Percentiles rank a stretch among this genome's conserved stretches.
Conservation (phyloP, 1,140 invertebrate genomes). For the Armadillidium nasatum region DNA sequence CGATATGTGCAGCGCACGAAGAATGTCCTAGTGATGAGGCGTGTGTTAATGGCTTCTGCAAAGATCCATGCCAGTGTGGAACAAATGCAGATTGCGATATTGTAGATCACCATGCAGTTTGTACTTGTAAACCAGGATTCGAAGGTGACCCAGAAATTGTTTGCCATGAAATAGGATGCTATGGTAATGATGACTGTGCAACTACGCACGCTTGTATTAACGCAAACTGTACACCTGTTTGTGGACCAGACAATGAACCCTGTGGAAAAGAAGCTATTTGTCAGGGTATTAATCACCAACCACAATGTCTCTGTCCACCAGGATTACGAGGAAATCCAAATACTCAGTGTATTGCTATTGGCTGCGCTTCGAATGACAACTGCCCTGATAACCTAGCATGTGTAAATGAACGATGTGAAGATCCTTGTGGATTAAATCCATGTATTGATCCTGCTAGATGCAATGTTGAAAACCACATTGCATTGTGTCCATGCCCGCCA, state of each 20-base stretch:
- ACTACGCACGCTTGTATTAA: conserved; percentile 74
- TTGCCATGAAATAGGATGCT: conserved; percentile 72
- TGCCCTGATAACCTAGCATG: conserved; percentile 71
- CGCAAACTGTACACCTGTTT: conserved; percentile 68
- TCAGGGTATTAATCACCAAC: conserved; percentile 48
- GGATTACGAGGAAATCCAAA: conserved; percentile 59
- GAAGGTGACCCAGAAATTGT: conserved; percentile 56
- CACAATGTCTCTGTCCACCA: conserved; percentile 54
- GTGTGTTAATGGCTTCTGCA: conserved; percentile 47
- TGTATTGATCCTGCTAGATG: conserved; percentile 72
- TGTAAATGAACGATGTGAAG: conserved; percentile 68
- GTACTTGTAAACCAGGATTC: conserved; percentile 47
- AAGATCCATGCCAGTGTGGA: conserved; percentile 48
- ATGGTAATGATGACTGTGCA: conserved; percentile 64
- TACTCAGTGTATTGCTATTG: conserved; percentile 64
- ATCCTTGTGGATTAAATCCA: conserved; percentile 68
- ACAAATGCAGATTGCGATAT: conserved; percentile 47
- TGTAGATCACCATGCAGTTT: conserved; percentile 47
- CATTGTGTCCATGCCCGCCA: conserved; percentile 71
- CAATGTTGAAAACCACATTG: conserved; percentile 69
- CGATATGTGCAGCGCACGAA: conserved; percentile 42
- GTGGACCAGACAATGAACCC: conserved; percentile 42
- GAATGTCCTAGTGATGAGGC: conserved; percentile 47
- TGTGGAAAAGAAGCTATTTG: conserved; percentile 50
- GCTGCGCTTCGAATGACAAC: conserved; percentile 68